Conservation (phyloP, 2,797 vertebrate species). For the Gorsachius magnificus region DNA sequence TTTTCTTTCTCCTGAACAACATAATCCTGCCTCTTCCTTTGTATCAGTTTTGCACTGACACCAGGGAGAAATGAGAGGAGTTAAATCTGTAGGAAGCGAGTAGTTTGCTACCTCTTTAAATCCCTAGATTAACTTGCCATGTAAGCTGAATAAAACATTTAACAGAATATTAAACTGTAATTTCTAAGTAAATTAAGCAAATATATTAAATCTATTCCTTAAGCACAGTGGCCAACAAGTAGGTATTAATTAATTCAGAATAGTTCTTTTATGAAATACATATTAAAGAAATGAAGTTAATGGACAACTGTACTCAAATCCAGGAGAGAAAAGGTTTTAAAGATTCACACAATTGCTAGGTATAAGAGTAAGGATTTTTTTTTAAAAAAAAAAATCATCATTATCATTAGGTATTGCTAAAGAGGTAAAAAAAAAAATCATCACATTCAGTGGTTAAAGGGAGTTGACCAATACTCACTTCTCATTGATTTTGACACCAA, state of each 20-base stretch:
- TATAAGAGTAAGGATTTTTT: neutral
- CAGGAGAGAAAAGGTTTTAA: neutral
- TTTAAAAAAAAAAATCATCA: neutral
- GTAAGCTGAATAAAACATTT: neutral
- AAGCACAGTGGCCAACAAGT: neutral
- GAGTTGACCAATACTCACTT: constrained; percentile 79
- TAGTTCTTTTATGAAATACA: neutral
- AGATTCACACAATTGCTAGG: neutral
- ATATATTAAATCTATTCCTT: neutral
- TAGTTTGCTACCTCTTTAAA: neutral
- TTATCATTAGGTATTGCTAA: neutral
- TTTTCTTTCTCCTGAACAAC: neutral
- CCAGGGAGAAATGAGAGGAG: neutral
- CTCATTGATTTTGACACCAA: constrained; percentile 87
- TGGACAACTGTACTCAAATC: neutral
- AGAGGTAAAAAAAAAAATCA: neutral
- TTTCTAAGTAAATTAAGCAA: neutral
- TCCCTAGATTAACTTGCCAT: neutral
- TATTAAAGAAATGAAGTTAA: neutral
- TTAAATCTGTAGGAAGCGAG: neutral
- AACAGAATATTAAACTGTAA: neutral
- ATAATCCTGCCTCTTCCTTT: neutral
- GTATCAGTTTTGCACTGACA: neutral
- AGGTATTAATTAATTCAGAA: neutral
- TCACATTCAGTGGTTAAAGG: neutral